Conservation (phyloP, 2,113 vertebrate genomes). For the Sturnus vulgaris region DNA sequence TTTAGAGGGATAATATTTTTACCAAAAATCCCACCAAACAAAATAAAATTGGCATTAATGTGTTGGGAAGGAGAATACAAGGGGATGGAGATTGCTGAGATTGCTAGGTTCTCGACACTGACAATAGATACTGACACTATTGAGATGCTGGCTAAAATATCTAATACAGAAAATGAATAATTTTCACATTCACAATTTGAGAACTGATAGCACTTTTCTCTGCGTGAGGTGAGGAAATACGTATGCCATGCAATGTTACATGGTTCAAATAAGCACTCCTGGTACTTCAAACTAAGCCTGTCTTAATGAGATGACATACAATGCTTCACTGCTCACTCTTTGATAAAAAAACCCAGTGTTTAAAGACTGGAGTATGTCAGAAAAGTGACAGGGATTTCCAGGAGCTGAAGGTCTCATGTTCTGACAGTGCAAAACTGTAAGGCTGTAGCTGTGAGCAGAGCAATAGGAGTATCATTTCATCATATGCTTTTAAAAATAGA, state of each 20-base stretch:
- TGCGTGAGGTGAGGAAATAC: not conserved
- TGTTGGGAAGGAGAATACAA: not conserved
- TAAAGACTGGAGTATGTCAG: not conserved
- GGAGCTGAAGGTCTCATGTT: not conserved
- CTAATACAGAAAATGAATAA: not conserved
- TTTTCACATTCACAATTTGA: not conserved
- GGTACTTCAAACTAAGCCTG: not conserved
- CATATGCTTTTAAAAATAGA: not conserved
- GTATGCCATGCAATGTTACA: accelerated
- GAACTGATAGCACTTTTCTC: not conserved
- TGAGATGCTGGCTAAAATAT: not conserved
- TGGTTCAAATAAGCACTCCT: not conserved
- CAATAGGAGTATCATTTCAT: not conserved
- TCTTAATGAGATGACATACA: not conserved
- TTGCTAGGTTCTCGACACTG: not conserved
- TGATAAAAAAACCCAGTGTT: not conserved
- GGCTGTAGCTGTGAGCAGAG: not conserved
- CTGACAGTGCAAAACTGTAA: not conserved
- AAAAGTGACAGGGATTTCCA: not conserved
- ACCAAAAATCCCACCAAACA: not conserved
- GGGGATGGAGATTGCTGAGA: not conserved
- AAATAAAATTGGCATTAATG: not conserved
- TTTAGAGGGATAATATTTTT: not conserved
- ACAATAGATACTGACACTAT: not conserved
- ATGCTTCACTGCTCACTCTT: not conserved